Conservation (phyloP, 1,140 invertebrate genomes). For the Stegodyphus dumicola region DNA sequence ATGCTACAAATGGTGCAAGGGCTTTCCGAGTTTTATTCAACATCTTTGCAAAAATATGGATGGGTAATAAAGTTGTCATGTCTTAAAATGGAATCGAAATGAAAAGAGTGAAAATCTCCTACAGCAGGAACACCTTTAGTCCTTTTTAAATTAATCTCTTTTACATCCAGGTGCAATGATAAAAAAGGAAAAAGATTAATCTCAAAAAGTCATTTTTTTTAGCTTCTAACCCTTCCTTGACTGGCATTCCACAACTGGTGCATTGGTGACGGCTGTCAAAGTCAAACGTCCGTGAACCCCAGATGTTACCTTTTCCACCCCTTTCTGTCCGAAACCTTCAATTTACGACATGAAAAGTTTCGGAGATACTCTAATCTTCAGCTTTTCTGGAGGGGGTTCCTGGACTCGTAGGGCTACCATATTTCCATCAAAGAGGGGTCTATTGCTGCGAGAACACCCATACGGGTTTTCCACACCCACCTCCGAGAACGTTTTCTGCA, state of each 20-base stretch:
- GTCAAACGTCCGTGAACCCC: slow-evolving; percentile 42
- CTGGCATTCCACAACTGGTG: slow-evolving; percentile 35
- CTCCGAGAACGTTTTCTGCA: slow-evolving; percentile 11
- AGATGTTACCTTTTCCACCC: slow-evolving; percentile 15
- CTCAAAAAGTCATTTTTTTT: slow-evolving; percentile 18
- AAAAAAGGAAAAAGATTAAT: slow-evolving; percentile 49
- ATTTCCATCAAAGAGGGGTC: slow-evolving; percentile 45
- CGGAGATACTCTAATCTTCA: background rate
- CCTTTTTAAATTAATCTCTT: slow-evolving; percentile 37
- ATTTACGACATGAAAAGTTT: slow-evolving; percentile 24
- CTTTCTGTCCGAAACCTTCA: slow-evolving; percentile 41
- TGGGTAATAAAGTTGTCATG: slow-evolving; percentile 1
- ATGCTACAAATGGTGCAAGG: too few species aligned
- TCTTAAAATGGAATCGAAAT: background rate
- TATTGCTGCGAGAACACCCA: slow-evolving; percentile 35
- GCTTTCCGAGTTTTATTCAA: too few species aligned
- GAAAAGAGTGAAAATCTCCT: background rate
- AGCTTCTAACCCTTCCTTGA: slow-evolving; percentile 35
- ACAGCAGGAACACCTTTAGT: background rate
- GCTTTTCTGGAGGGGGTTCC: slow-evolving; percentile 24
- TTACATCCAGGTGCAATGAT: slow-evolving; percentile 46
- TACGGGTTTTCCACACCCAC: slow-evolving; percentile 37
- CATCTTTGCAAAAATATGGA: background rate
- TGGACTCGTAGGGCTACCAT: slow-evolving; percentile 17
- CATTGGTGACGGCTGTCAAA: slow-evolving; percentile 52